Evolutionary conservation across 2,113 vertebrate species (phyloP).

Genomic region (Eupsittula cactorum): DNA sequence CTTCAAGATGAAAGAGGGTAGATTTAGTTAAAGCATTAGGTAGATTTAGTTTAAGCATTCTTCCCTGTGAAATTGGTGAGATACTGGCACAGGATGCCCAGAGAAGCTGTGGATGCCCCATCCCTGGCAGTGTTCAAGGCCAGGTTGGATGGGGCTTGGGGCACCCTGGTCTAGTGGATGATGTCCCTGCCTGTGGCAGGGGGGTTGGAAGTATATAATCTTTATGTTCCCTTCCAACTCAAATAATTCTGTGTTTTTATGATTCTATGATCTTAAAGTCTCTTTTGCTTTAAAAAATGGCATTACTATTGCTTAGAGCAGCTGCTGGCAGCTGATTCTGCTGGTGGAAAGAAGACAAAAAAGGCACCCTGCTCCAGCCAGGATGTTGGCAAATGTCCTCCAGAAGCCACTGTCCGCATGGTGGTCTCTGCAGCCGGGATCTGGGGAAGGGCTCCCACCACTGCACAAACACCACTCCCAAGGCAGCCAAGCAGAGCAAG

Average conservation of each 20-base stretch:
- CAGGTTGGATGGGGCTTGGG: not conserved
- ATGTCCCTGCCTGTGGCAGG: not conserved
- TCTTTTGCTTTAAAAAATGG: not conserved
- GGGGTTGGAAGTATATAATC: not conserved
- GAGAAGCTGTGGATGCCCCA: not conserved
- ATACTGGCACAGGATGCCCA: not conserved
- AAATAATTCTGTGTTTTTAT: not conserved
- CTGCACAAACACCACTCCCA: fast-evolving
- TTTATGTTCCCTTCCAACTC: not conserved
- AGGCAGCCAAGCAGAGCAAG: not conserved
- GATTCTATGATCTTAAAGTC: not conserved
- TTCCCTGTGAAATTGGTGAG: not conserved
- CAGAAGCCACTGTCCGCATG: fast-evolving
- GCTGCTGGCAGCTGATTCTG: not conserved
- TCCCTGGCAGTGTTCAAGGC: not conserved
- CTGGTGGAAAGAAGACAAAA: not conserved
- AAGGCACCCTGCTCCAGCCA: not conserved
- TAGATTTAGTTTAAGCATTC: not conserved
- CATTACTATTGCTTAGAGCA: not conserved
- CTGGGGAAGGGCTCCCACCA: not conserved
- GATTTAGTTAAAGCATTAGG: not conserved
- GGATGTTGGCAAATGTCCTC: not conserved
- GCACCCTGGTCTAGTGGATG: not conserved
- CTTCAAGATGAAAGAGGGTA: not conserved
- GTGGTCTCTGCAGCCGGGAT: not conserved